phyloP scores from a whole-genome alignment of 1,140 invertebrate species.

The Goniozus legneri region DNA sequence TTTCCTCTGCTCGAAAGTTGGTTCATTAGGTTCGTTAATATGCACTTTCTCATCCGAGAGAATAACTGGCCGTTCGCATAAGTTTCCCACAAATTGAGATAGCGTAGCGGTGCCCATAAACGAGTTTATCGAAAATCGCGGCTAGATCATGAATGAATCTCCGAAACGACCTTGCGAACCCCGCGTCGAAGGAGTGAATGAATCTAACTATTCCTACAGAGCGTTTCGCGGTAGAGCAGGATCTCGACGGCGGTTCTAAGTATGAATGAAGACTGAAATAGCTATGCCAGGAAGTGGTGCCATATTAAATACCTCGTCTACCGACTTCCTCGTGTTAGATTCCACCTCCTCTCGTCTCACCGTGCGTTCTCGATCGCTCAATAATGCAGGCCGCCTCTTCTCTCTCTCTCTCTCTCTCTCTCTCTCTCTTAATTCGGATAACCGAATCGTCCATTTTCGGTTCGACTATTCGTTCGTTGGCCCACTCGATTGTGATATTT shows the following conservation, averaged over 20 bases:
- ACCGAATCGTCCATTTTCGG: slow-evolving; percentile 24
- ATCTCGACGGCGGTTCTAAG: slow-evolving; percentile 16
- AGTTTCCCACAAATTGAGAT: too few relatives aligned
- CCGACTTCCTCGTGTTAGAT: slow-evolving; percentile 15
- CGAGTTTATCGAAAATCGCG: slow-evolving; percentile 6
- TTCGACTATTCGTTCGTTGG: slow-evolving; percentile 5
- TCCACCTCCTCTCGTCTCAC: not conserved
- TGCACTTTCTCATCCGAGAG: too few relatives aligned
- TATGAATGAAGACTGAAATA: slow-evolving; percentile 43
- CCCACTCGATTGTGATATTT: slow-evolving; percentile 1
- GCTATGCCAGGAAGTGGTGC: slow-evolving; percentile 38
- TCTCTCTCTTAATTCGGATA: slow-evolving; percentile 23
- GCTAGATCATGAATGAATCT: slow-evolving; percentile 31
- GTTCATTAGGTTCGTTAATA: too few relatives aligned
- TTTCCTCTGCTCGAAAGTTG: too few relatives aligned
- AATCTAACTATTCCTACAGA: slow-evolving; percentile 27
- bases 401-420: slow-evolving; percentile 2
- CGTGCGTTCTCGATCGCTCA: not conserved
- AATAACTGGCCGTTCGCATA: too few relatives aligned
- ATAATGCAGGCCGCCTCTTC: not conserved
- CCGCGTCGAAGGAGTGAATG: slow-evolving; percentile 29
- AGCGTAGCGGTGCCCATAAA: too few relatives aligned
- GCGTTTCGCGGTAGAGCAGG: slow-evolving; percentile 12
- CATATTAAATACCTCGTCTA: slow-evolving; percentile 37
- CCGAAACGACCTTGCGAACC: slow-evolving; percentile 22